Conservation (phyloP, 2,113 vertebrate species). For the Clarias macrocephalus region DNA sequence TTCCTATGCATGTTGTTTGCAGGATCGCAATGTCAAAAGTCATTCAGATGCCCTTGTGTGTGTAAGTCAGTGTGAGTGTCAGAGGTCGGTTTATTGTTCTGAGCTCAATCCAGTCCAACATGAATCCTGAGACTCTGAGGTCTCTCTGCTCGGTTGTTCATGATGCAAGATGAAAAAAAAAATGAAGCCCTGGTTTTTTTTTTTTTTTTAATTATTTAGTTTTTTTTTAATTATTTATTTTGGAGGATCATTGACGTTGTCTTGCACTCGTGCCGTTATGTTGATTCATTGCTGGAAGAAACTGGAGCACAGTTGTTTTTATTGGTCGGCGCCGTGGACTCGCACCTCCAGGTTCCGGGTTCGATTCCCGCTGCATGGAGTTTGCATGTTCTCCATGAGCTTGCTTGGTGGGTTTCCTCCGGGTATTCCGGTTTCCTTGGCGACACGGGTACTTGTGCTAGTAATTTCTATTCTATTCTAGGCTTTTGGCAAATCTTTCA, state of each 20-base stretch:
- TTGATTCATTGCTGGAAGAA: neutral
- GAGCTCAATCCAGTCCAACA: neutral
- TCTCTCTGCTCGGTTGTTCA: neutral
- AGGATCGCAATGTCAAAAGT: neutral
- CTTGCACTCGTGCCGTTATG: neutral
- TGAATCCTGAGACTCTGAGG: neutral
- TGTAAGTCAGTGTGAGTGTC: neutral
- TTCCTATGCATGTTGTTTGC: neutral
- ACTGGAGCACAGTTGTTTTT: neutral
- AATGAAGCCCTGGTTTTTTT: neutral
- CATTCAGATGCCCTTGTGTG: constrained; percentile 2
- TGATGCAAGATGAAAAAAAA: neutral
- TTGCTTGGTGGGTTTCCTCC: too few species aligned
- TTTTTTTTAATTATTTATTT: too few species aligned
- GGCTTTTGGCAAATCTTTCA: too few species aligned
- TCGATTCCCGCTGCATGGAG: too few species aligned
- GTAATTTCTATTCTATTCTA: too few species aligned
- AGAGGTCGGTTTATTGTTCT: neutral
- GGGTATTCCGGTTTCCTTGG: too few species aligned
- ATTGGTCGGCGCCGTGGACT: too few species aligned
- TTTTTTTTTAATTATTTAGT: too few species aligned
- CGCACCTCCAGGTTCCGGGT: too few species aligned
- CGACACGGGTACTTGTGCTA: too few species aligned
- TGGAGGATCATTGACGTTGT: neutral
- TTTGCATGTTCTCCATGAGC: too few species aligned